phyloP scores from a whole-genome alignment of 1,140 invertebrate genomes.

The Odontomachus brunneus region DNA sequence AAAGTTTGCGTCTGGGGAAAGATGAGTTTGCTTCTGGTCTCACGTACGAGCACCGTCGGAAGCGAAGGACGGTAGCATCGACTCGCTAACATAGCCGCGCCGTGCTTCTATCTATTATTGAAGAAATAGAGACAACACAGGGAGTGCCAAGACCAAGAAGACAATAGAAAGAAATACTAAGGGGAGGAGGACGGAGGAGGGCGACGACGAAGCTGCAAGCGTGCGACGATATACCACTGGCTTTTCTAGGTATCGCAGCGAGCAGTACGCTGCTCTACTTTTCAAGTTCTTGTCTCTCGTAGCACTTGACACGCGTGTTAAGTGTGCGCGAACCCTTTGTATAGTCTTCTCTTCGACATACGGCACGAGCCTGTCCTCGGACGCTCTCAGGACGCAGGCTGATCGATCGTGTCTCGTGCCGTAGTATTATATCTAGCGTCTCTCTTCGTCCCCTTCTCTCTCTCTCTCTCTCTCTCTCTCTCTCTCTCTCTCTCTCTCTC shows the following conservation, averaged over 20 bases:
- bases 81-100: too few species aligned
- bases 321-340: conserved; percentile 71
- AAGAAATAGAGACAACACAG: background rate
- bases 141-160: background rate
- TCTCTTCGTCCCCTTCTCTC: background rate
- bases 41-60: too few species aligned
- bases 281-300: conserved; percentile 66
- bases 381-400: background rate
- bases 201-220: background rate
- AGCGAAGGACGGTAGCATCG: too few species aligned
- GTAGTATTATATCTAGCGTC: too few species aligned
- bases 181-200: background rate
- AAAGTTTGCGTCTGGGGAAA: too few species aligned
- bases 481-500: conserved; percentile 12
- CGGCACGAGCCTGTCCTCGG: conserved; percentile 26
- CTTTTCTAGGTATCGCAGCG: background rate
- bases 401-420: conserved; percentile 22
- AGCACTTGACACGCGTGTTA: conserved; percentile 76
- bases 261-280: conserved; percentile 71
- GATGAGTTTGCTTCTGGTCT: too few species aligned
- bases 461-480: background rate
- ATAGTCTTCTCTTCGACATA: conserved; percentile 14
- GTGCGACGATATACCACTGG: background rate
- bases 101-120: background rate
- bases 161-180: background rate